Conservation (phyloP, 2,113 vertebrate genomes). For the Crotalus helleri region DNA sequence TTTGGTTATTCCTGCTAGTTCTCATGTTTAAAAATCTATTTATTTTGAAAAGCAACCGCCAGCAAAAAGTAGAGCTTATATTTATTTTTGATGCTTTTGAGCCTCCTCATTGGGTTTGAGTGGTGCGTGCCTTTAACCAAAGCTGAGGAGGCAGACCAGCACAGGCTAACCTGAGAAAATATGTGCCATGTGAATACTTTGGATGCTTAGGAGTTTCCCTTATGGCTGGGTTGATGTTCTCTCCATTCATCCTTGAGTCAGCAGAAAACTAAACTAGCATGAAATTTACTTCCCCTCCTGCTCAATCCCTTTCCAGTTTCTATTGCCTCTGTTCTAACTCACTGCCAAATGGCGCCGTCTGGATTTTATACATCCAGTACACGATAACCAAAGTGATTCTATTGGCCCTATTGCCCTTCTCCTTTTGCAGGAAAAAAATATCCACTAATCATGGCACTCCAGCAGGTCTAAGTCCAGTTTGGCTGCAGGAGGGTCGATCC, state of each 20-base stretch:
- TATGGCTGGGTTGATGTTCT: background rate
- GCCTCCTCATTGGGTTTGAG: background rate
- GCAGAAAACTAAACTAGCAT: background rate
- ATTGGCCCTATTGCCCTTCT: background rate
- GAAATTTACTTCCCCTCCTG: background rate
- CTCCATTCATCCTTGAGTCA: background rate
- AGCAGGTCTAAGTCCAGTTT: background rate
- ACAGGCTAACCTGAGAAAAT: background rate
- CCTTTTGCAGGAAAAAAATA: background rate
- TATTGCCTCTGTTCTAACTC: background rate
- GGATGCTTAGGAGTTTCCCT: background rate
- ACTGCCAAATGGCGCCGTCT: background rate
- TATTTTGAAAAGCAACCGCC: background rate
- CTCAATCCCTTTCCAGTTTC: background rate
- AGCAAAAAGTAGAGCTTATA: background rate
- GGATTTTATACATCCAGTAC: background rate
- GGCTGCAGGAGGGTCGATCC: background rate
- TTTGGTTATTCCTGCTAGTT: constrained; percentile 35
- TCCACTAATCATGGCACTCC: background rate
- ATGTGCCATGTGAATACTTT: constrained; percentile 8
- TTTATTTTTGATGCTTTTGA: constrained; percentile 26
- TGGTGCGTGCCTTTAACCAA: background rate
- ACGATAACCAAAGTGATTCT: background rate
- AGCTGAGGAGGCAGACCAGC: background rate
- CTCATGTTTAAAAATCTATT: constrained; percentile 10